Evolutionary conservation across 2,888 invertebrate species (phyloP), one percentile per base, ranked within the genome.

Genomic region (Rotaria socialis): DNA sequence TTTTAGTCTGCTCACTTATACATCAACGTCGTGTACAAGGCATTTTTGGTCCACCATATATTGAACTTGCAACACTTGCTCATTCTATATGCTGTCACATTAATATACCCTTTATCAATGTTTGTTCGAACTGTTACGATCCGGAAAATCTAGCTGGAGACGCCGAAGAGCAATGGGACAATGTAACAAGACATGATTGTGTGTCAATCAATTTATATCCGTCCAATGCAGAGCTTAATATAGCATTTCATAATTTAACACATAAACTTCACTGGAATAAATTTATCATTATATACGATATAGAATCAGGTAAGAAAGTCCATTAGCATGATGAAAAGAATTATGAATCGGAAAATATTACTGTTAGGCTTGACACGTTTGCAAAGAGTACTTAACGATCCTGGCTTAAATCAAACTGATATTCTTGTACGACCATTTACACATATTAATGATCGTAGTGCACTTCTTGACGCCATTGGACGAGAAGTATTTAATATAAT

Each of bases 401-500:
- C 80, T 47, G n/a, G 80, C 24, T 22, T 80, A 47, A 47, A 80
- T 47, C 80, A 80, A 80, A 80, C 80, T 80, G 80, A 80, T 80
- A 80, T 80, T n/a, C 80, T 80, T n/a, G n/a, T 80, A 80, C 43
- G 80, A 43, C 80, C 47, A 80, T 80, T 80, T 47, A 80, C n/a
- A 2, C 11, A 47, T n/a, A 14, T 24, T n/a, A 80, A 80, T n/a
- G 80, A 80, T 47, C 80, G 80, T 47, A 47, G 11, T 43, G 80
- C 47, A 3, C 47, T 80, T 43, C 24, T 47, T 47, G 80, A 80
- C 47, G 80, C 80, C 4, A 80, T 80, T 47, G 80, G 80, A 43
- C 80, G 80, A 24, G 80, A 80, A 11, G 84, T 86, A 24, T 85
- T 84, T 19, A 85, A 87, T 85, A 84, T 87, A 8, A 87, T 87